Conservation (phyloP, 92 coral and sea anemone species). For the Actinernus sp. region DNA sequence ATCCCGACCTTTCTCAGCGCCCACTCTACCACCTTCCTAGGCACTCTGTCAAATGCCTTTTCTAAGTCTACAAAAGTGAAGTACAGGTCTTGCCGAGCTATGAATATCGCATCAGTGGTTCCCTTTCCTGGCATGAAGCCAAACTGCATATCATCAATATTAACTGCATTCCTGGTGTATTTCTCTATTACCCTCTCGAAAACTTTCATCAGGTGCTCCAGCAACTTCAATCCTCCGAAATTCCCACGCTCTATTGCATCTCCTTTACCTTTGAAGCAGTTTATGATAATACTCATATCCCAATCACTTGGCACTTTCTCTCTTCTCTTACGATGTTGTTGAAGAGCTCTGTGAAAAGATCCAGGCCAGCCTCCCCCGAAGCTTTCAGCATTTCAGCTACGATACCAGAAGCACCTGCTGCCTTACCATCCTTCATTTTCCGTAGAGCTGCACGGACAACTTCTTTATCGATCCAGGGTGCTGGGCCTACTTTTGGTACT, state of each 20-base stretch:
- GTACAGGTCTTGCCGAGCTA: slow-evolving; percentile 7
- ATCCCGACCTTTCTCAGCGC: slow-evolving; percentile 4
- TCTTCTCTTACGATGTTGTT: slow-evolving; percentile 4
- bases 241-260: slow-evolving; percentile 47
- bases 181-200: slow-evolving; percentile 22
- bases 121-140: slow-evolving; percentile 37
- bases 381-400: slow-evolving; percentile 49
- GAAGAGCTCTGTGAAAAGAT: not conserved
- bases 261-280: slow-evolving; percentile 47
- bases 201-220: slow-evolving; percentile 16
- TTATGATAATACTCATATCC: slow-evolving; percentile 26
- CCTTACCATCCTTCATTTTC: slow-evolving; percentile 19
- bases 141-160: slow-evolving; percentile 38
- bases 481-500: slow-evolving; percentile 19
- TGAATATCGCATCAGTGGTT: slow-evolving; percentile 39
- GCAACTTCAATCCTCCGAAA: slow-evolving; percentile 23
- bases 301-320: slow-evolving; percentile 18
- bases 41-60: no score
- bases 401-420: slow-evolving; percentile 33
- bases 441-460: slow-evolving; percentile 4
- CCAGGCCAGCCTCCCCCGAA: slow-evolving; percentile 13
- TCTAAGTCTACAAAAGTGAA: slow-evolving; percentile 2
- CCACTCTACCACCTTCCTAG: slow-evolving; percentile 27
- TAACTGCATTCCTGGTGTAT: slow-evolving; percentile 2
- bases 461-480: slow-evolving; percentile 1